phyloP scores from a whole-genome alignment of 2,113 vertebrate genomes.

The Muntiacus reevesi region DNA sequence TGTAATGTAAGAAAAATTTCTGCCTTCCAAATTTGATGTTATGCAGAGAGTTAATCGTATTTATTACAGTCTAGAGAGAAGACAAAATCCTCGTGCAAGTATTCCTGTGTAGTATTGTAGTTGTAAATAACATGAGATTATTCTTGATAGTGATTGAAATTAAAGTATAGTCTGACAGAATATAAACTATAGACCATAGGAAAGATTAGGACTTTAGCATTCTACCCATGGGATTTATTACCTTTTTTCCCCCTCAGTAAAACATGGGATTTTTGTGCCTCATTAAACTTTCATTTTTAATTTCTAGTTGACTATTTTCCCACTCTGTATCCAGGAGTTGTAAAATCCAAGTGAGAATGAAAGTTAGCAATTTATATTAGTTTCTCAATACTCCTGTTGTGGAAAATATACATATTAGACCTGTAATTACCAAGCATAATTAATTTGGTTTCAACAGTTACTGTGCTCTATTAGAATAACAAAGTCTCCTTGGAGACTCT shows the following conservation, averaged over 20 bases:
- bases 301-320: conserved; percentile 44
- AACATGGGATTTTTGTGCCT: conserved; percentile 11
- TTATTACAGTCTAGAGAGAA: not conserved
- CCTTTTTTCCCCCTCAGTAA: not conserved
- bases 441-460: conserved; percentile 38
- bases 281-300: conserved; percentile 38
- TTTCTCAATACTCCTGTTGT: not conserved
- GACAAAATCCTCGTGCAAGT: not conserved
- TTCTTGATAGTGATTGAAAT: not conserved
- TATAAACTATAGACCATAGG: not conserved
- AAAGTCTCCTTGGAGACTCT: conserved; percentile 20
- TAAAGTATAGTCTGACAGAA: not conserved
- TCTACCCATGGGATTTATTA: not conserved
- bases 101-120: not conserved
- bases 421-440: conserved; percentile 24
- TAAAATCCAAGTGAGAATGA: conserved; percentile 10
- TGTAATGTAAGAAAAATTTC: not conserved
- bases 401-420: not conserved
- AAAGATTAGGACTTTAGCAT: not conserved
- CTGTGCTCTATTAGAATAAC: not conserved
- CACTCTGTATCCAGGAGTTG: not conserved
- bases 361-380: not conserved
- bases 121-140: not conserved
- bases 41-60: not conserved
- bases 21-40: conserved; percentile 11